These are phyloP conservation scores for Poecilia wingei DNA, from an alignment of 2,797 vertebrate species.

Conservation along the genomic window DNA sequence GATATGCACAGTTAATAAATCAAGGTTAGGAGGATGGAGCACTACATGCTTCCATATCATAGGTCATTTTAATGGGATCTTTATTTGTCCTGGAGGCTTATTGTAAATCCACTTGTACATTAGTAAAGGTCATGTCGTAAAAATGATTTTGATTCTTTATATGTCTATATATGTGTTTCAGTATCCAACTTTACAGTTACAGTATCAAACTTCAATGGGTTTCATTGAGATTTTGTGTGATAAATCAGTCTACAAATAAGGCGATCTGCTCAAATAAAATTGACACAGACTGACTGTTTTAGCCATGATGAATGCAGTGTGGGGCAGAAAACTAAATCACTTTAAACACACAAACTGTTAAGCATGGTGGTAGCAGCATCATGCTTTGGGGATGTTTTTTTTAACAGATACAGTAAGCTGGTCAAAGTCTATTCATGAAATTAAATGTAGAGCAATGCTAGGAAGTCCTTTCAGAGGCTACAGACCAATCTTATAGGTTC, in stretches of 20 bases:
- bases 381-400: background rate
- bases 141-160: too few species aligned
- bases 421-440: background rate
- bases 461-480: background rate
- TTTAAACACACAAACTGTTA: too few species aligned
- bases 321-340: too few species aligned
- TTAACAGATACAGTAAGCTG: background rate
- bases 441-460: background rate
- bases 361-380: background rate
- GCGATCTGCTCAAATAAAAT: background rate
- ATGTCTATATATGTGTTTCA: too few species aligned
- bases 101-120: background rate
- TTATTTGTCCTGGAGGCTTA: conserved; percentile 2
- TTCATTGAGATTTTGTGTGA: background rate
- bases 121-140: too few species aligned
- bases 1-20: background rate
- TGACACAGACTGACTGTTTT: background rate
- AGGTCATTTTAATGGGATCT: background rate
- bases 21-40: background rate
- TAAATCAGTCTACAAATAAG: background rate
- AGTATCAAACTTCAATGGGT: background rate
- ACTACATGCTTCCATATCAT: background rate
- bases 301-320: background rate
- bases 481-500: background rate
- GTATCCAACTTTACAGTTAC: background rate